These are phyloP conservation scores for Xestoiulus laeticollis DNA, from an alignment of 2,888 invertebrate species.

Conservation along the genomic window DNA sequence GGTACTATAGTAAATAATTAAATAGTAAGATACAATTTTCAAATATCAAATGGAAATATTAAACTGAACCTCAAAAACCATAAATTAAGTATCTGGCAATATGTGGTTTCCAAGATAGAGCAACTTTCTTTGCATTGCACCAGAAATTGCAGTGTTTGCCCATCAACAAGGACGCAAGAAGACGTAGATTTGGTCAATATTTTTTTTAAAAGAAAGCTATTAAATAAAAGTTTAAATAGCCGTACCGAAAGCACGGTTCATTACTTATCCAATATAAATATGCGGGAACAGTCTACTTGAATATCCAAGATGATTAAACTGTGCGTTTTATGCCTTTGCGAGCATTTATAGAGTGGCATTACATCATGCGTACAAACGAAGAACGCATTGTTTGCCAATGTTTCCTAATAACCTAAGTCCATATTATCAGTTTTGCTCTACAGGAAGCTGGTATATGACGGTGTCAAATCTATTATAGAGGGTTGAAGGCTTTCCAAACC, in stretches of 20 bases:
- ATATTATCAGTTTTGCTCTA: slow-evolving; percentile 19
- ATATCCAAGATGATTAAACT: slow-evolving; percentile 16
- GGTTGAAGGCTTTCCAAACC: slow-evolving; percentile 12
- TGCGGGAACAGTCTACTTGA: neutral
- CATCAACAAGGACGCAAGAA: neutral
- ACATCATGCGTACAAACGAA: slow-evolving; percentile 25
- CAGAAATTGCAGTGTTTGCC: neutral
- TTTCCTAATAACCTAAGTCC: slow-evolving; percentile 39
- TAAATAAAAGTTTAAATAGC: slow-evolving; percentile 17
- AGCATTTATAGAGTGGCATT: slow-evolving; percentile 18
- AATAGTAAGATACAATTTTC: no score
- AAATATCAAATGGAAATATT: no score
- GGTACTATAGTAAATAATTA: no score
- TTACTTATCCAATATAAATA: neutral
- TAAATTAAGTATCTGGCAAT: no score
- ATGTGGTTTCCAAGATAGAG: neutral
- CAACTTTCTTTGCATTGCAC: neutral
- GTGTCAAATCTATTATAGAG: slow-evolving; percentile 22
- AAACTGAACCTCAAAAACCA: no score
- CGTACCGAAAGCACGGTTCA: neutral
- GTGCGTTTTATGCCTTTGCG: slow-evolving; percentile 4
- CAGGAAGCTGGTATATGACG: slow-evolving; percentile 9
- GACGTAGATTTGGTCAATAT: neutral
- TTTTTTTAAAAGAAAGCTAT: neutral
- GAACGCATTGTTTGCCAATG: slow-evolving; percentile 35